Evolutionary conservation across 1,140 invertebrate genomes (phyloP), one percentile per base, ranked within the genome.

Genomic region (Scaptomyza graminum): DNA sequence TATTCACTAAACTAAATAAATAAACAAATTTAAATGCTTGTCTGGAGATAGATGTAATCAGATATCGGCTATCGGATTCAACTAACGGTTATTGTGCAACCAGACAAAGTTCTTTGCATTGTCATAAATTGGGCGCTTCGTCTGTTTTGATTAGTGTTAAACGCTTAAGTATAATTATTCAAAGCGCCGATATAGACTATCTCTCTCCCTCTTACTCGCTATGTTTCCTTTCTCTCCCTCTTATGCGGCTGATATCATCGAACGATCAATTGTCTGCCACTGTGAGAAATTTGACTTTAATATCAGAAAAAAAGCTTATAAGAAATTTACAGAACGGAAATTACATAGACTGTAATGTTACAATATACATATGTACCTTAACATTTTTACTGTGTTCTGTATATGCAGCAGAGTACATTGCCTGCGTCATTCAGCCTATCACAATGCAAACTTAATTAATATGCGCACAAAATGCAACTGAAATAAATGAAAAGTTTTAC

Each of bases 381-480:
- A 46, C 12, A 44, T 54, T 56, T 25, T 2, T 22, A 22, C 18
- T 22, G 7, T 31, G 6, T 31, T 31, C 28, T 31, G 5, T 31
- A n/a, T 41, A n/a, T 41, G 18, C 13, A n/a, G 25, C 4, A 34
- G n/a, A 16, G 41, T 66, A 37, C 18, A 18, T 49, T 43, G 65
- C 41, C 62, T 39, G 56, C 64, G 64, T 51, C 56, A 61, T 60
- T 25, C 57, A 44, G 65, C 68, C 77, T 85, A 77, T 69, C 77
- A 43, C 81, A 88, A 82, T 65, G 49, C 49, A 65, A 74, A 47
- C 62, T 60, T 75, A 56, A 74, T 87, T 65, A 77, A 47, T 68
- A 61, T 65, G 22, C 44, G 41, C 46, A 62, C 50, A 37, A 60
- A 68, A 61, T 18, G 0, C 1, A 12, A 11, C 11, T 37, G 34